Evolutionary conservation across 2,113 vertebrate genomes (phyloP).

Genomic region (Saimiri boliviensis): DNA sequence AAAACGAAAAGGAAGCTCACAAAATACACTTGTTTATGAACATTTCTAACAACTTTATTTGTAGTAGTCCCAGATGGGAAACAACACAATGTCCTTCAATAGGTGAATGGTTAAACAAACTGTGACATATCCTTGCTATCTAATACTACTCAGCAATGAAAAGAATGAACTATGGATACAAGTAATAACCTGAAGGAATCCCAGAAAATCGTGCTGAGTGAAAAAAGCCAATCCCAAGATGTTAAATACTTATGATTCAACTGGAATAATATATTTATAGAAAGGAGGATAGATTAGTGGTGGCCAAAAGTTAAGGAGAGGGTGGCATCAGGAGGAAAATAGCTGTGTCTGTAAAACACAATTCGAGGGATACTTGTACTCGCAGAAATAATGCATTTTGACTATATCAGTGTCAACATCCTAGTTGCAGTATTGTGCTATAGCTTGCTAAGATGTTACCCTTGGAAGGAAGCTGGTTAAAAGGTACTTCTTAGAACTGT

Average conservation of each 20-base stretch:
- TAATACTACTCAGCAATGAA: not conserved
- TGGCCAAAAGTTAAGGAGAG: not conserved
- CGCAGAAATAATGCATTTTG: not conserved
- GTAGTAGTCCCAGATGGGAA: not conserved
- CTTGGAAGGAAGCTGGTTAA: not conserved
- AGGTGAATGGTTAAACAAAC: not conserved
- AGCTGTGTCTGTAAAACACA: not conserved
- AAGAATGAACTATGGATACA: not conserved
- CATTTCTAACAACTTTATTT: not conserved
- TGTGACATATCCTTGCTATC: not conserved
- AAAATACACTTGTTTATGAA: not conserved
- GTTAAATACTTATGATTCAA: not conserved
- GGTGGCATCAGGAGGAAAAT: not conserved
- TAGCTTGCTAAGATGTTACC: not conserved
- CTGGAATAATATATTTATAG: not conserved
- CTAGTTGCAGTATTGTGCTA: not conserved
- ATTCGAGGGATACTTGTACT: not conserved
- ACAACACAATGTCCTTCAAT: not conserved
- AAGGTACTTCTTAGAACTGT: not conserved
- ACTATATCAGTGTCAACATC: not conserved
- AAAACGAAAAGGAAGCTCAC: not conserved
- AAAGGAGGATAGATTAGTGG: not conserved
- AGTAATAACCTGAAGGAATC: not conserved
- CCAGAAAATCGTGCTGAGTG: not conserved
- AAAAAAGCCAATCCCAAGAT: not conserved